Evolutionary conservation across 1,140 invertebrate genomes (phyloP), one percentile per base, ranked within the genome.

Genomic region (Papilio polytes): DNA sequence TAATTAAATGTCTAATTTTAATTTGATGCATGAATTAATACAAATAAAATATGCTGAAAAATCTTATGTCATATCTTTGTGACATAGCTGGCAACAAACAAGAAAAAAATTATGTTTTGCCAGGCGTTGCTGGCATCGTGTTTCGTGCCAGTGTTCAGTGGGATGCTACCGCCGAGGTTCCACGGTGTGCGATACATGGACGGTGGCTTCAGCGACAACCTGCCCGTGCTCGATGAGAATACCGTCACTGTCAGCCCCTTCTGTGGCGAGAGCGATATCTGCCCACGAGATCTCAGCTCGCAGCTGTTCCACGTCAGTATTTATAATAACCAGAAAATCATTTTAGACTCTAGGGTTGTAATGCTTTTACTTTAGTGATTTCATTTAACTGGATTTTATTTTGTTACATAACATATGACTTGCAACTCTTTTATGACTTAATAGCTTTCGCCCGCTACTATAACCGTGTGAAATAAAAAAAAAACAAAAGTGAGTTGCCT

Each of bases 191-290:
- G 98, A 36, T 99, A 99, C 90, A 98, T 99, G 96, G 99, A 99
- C 93, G 99, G 99, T 44, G 99, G 99, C 8, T 98, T 99, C 88
- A 99, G 98, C 80, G 98, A 99, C 87, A 99, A 99, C 96, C 95
- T 99, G 85, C 99, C 99, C 2, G 97, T 98, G 2, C 92, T 99
- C 15, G 98, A 99, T 93, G 97, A 98, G 90, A 97, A 99, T 89
- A 99, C 99, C 0, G 97, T 99, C 80, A 99, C 99, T 0, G 98
- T 99, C 31, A 99, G 98, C 89, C 99, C 99, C 0, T 99, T 99
- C 95, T 98, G 98, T 88, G 99, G 99, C 0, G 99, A 99, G 94
- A 98, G 97, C 90, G 99, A 99, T 91, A 99, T 99, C 85, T 99
- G 99, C 95, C 99, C 99, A 0, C 96, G 97, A 77, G 99, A 99